Evolutionary conservation across 2,113 vertebrate genomes (phyloP).

Genomic region (Peromyscus leucopus): DNA sequence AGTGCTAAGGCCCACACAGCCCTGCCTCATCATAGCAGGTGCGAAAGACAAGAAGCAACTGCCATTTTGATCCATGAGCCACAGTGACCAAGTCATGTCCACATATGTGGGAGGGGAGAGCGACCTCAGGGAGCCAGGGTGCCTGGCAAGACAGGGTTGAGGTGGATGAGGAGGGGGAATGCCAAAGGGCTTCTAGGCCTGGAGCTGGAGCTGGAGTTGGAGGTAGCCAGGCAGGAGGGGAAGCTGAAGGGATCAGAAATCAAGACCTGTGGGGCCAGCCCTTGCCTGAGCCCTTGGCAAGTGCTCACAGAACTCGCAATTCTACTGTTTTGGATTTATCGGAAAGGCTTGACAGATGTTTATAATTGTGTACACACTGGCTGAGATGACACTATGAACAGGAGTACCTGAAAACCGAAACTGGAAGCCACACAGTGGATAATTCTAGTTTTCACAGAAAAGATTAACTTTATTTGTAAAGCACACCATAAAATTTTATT

Average conservation of each 20-base stretch:
- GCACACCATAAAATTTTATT: neutral
- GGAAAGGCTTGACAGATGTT: neutral
- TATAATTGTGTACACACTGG: neutral
- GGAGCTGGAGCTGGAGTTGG: neutral
- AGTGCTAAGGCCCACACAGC: accelerated
- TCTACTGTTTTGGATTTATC: accelerated
- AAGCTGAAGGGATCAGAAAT: accelerated
- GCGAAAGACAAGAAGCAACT: neutral
- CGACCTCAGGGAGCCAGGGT: neutral
- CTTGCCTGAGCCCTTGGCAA: neutral
- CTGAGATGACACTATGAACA: neutral
- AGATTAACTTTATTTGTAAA: neutral
- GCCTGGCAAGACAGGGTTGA: accelerated
- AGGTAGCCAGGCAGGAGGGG: neutral
- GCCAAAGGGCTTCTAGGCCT: neutral
- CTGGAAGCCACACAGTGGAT: neutral
- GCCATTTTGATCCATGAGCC: neutral
- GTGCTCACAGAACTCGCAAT: accelerated
- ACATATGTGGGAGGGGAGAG: neutral
- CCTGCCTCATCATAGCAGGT: neutral
- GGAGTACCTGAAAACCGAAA: neutral
- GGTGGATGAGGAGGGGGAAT: neutral
- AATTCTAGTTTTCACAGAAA: neutral
- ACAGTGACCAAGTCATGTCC: neutral
- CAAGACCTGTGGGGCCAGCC: accelerated